These are phyloP conservation scores for Gymnosoma rotundatum DNA, from an alignment of 2,888 invertebrate genomes.

Conservation along the genomic window DNA sequence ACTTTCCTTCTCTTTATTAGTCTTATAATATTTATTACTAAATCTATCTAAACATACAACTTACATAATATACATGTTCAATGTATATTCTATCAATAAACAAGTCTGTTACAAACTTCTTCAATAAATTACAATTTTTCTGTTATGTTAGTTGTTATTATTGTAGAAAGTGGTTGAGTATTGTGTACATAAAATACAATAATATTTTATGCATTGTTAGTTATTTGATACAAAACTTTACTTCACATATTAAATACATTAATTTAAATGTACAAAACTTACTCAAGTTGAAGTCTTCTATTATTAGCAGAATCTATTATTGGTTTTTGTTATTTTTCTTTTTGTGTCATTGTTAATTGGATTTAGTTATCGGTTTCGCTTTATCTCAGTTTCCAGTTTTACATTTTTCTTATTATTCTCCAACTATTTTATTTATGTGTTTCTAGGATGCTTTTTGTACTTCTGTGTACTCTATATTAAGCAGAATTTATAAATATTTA, in stretches of 20 bases:
- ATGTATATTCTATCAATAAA: conserved; percentile 5
- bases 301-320: conserved; percentile 25
- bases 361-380: conserved; percentile 71
- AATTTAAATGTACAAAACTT: neutral
- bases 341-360: conserved; percentile 71
- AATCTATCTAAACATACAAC: neutral
- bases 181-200: neutral
- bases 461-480: too few relatives aligned
- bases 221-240: conserved; percentile 29
- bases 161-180: neutral
- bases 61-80: too few relatives aligned
- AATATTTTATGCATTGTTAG: neutral
- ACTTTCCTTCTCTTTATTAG: neutral
- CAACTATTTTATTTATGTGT: neutral
- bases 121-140: conserved; percentile 14
- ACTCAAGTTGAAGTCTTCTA: neutral
- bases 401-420: conserved; percentile 22
- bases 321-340: conserved; percentile 11
- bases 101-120: neutral
- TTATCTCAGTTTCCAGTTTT: conserved; percentile 72
- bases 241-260: neutral
- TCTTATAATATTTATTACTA: neutral
- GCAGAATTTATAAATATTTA: too few relatives aligned
- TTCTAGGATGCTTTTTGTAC: neutral
- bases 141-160: neutral